phyloP scores from a whole-genome alignment of 2,113 vertebrate species.

The Ceuthmochares aereus region DNA sequence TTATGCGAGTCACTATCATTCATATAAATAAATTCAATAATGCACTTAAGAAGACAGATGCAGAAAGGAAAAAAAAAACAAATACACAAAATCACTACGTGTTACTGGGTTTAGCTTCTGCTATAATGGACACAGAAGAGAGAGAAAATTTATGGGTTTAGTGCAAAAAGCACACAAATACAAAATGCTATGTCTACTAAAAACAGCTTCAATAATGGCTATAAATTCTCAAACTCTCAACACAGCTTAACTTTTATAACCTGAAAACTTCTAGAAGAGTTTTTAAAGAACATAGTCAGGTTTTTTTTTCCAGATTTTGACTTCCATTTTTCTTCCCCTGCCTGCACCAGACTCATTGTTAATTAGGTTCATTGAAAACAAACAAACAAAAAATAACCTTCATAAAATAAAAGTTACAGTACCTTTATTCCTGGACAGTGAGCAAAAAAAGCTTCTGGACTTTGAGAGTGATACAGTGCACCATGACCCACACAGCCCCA shows the following conservation, averaged over 20 bases:
- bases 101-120: background rate
- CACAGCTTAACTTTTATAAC: background rate
- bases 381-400: background rate
- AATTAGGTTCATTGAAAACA: background rate
- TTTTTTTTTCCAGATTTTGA: background rate
- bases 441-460: slow-evolving; percentile 96
- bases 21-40: background rate
- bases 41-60: background rate
- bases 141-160: background rate
- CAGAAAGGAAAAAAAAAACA: background rate
- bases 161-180: background rate
- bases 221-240: background rate
- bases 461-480: slow-evolving; percentile 96
- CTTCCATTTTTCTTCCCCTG: background rate
- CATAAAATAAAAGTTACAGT: background rate
- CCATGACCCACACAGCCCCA: slow-evolving; percentile 98
- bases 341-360: background rate
- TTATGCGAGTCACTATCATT: background rate
- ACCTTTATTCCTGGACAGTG: slow-evolving; percentile 97
- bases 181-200: background rate
- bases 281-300: background rate
- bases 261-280: background rate
- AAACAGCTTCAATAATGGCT: background rate
- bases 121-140: background rate
- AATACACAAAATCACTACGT: background rate